Base-by-base conservation (phyloP, 1,140 invertebrate species). In the Pogonomyrmex barbatus region DNA sequence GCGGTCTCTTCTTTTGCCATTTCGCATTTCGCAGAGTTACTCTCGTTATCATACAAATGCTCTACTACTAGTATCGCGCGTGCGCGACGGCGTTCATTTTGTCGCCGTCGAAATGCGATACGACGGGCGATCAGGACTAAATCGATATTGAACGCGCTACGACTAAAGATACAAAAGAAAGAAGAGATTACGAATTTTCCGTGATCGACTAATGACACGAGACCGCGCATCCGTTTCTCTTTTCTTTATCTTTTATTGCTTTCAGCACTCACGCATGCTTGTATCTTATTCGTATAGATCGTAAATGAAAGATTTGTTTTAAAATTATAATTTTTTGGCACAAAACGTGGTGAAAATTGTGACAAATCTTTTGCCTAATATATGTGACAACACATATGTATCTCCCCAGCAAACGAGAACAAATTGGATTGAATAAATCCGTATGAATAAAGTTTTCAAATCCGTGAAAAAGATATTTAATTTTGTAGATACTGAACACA, bases 31-130 rank as follows among this genome's bases (percentile, higher is more conserved):
- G 87, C 88, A 87, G 90, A 91, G 90, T 90, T 90, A 88, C 88
- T 88, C 91, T 92, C 91, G 91, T 93, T 93, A 92, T 92, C 92
- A 92, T 93, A 91, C 88, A 89, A 93, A 93, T 92, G 92, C 67
- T 90, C 88, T 87, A 62, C 65, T 91, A 65, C 65, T 91, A 87
- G 68, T 70, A 56, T 45, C 12, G 2, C 84, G 75, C 88, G 14
- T 4, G 14, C n/a, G 54, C 83, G 88, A 88, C 88, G 76, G 65
- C 71, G 86, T 86, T 90, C 89, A 58, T 89, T 89, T 86, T 76
- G 70, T 89, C 56, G 87, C 76, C 85, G 88, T 86, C 77, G 87
- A 89, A 89, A 89, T 75, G 88, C 77, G 88, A 89, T 58, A 78
- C 76, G 83, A 82, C 88, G 82, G 39, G 76, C 62, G 63, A 68